phyloP scores from a whole-genome alignment of 2,113 vertebrate genomes.

The Calypte anna region DNA sequence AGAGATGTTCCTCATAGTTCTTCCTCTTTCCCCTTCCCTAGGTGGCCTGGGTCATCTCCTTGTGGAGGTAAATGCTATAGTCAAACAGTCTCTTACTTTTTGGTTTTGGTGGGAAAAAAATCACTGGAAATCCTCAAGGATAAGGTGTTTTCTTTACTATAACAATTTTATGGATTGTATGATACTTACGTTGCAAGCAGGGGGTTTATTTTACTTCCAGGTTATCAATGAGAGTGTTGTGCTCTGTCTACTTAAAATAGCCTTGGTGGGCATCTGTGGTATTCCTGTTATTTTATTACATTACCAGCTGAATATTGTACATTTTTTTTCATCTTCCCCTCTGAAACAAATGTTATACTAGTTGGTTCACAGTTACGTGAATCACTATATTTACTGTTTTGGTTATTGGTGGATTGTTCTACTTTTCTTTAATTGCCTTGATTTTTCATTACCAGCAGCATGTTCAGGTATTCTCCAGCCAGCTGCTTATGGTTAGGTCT shows the following conservation, averaged over 20 bases:
- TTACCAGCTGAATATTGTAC: neutral
- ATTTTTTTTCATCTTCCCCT: neutral
- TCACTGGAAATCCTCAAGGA: neutral
- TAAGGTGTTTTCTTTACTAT: neutral
- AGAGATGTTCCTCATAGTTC: neutral
- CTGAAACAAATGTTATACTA: neutral
- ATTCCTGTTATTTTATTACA: neutral
- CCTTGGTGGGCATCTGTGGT: neutral
- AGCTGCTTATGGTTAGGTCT: neutral
- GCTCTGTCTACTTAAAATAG: neutral
- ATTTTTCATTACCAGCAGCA: neutral
- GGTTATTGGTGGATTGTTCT: neutral
- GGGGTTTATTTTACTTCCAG: neutral
- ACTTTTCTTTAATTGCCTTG: neutral
- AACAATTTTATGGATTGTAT: neutral
- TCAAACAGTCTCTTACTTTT: neutral
- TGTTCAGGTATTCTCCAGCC: neutral
- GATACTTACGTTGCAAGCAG: neutral
- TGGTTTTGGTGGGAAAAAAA: neutral
- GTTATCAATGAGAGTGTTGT: neutral
- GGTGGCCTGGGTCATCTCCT: neutral
- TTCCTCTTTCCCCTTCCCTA: neutral
- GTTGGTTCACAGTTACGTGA: neutral
- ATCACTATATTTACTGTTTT: neutral
- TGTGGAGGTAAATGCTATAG: neutral